Conservation (phyloP, 2,113 vertebrate species). For the Thunnus maccoyii region DNA sequence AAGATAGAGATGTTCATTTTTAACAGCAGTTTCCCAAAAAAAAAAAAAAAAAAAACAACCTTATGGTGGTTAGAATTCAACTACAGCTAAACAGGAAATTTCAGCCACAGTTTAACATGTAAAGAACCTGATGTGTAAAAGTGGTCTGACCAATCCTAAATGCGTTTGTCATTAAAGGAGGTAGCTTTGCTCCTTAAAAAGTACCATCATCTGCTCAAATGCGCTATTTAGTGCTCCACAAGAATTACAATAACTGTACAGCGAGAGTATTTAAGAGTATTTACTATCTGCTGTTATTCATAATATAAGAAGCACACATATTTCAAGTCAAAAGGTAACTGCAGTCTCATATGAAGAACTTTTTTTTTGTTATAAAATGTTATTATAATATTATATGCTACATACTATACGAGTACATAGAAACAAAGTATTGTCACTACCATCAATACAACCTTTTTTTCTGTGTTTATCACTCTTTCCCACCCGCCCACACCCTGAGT, state of each 20-base stretch:
- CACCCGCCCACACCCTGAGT: not conserved
- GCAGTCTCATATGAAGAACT: not conserved
- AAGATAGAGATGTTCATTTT: too few species aligned
- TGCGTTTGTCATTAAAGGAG: not conserved
- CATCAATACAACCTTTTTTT: not conserved
- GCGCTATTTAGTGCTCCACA: not conserved
- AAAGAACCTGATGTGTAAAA: not conserved
- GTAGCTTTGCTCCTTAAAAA: slow-evolving; percentile 21
- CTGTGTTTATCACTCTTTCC: not conserved
- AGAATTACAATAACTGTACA: slow-evolving; percentile 9
- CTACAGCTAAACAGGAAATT: not conserved
- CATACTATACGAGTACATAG: slow-evolving; percentile 1
- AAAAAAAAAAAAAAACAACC: too few species aligned
- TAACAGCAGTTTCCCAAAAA: too few species aligned
- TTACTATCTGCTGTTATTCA: not conserved
- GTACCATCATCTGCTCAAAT: slow-evolving; percentile 1
- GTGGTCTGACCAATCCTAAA: not conserved
- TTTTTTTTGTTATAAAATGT: slow-evolving; percentile 1
- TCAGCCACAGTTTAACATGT: not conserved
- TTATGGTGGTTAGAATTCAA: too few species aligned
- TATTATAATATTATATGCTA: not conserved
- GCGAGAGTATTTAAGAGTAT: not conserved
- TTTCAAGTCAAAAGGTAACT: slow-evolving; percentile 18
- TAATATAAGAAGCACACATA: not conserved
- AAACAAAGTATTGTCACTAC: not conserved